These are phyloP conservation scores for Xiphophorus birchmanni DNA, from an alignment of 2,797 vertebrate species.

Conservation along the genomic window DNA sequence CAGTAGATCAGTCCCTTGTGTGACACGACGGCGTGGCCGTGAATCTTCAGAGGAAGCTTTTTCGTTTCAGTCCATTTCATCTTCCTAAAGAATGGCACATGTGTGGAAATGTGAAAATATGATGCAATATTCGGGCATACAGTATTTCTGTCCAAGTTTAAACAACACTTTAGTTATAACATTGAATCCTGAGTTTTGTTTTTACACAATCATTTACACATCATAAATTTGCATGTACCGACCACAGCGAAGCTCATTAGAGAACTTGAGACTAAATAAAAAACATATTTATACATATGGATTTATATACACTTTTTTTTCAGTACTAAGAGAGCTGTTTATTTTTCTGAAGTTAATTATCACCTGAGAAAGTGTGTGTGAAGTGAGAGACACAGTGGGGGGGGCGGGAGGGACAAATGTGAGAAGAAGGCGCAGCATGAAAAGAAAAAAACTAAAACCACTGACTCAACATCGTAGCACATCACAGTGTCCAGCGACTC, in stretches of 20 bases:
- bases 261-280: background rate
- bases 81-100: conserved; percentile 75
- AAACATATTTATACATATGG: background rate
- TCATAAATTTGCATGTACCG: background rate
- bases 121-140: background rate
- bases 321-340: conserved; percentile 5
- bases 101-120: background rate
- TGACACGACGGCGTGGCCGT: conserved; percentile 93
- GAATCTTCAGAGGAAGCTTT: conserved; percentile 94
- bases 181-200: background rate
- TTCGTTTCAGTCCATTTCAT: conserved; percentile 93
- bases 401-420: background rate
- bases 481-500: conserved; percentile 92
- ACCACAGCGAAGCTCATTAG: background rate
- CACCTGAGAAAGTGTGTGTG: conserved; percentile 8
- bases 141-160: background rate
- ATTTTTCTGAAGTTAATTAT: conserved; percentile 38
- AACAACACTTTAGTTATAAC: background rate
- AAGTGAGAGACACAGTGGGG: conserved; percentile 2
- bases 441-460: conserved; percentile 14
- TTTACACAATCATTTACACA: background rate
- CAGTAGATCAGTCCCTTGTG: conserved; percentile 91
- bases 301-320: background rate
- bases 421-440: too few relatives aligned
- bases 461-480: conserved; percentile 92